These are phyloP conservation scores for Trichomalopsis sarcophagae DNA, from an alignment of 1,140 invertebrate genomes.

Conservation along the genomic window DNA sequence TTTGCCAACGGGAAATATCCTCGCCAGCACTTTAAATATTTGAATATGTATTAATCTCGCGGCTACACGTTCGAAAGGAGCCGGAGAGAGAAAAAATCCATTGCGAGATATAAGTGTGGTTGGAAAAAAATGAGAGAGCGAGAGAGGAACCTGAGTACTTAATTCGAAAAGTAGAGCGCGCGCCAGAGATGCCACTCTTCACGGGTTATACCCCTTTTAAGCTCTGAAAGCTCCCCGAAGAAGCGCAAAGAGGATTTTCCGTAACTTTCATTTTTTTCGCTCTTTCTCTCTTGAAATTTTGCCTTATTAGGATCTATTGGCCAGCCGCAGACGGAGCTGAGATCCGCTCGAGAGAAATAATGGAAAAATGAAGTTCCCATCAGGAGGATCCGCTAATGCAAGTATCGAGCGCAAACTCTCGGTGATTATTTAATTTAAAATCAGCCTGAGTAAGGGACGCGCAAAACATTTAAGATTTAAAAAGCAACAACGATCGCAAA, in stretches of 20 bases:
- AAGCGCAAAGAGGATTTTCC: conserved; percentile 9
- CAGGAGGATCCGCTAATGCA: too few species aligned
- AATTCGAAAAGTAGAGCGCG: conserved; percentile 33
- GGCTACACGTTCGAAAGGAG: neutral
- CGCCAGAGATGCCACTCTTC: conserved; percentile 24
- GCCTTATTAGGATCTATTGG: conserved; percentile 16
- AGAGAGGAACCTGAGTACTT: conserved; percentile 14
- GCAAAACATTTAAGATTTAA: too few species aligned
- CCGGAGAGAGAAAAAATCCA: neutral
- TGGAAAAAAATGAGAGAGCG: neutral
- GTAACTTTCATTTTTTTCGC: neutral
- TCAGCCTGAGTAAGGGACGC: too few species aligned
- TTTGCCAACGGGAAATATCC: neutral
- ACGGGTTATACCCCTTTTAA: conserved; percentile 28
- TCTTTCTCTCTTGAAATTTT: neutral
- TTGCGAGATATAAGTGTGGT: too few species aligned
- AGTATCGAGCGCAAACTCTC: too few species aligned
- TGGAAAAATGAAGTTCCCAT: too few species aligned
- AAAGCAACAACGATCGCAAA: too few species aligned
- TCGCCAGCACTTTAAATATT: neutral
- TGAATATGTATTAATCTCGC: neutral
- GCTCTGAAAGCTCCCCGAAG: conserved; percentile 19
- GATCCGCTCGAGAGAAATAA: neutral
- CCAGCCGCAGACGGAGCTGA: neutral
- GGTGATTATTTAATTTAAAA: too few species aligned